Evolutionary conservation across 2,888 invertebrate species (phyloP).

Genomic region (Dromius quadrimaculatus): DNA sequence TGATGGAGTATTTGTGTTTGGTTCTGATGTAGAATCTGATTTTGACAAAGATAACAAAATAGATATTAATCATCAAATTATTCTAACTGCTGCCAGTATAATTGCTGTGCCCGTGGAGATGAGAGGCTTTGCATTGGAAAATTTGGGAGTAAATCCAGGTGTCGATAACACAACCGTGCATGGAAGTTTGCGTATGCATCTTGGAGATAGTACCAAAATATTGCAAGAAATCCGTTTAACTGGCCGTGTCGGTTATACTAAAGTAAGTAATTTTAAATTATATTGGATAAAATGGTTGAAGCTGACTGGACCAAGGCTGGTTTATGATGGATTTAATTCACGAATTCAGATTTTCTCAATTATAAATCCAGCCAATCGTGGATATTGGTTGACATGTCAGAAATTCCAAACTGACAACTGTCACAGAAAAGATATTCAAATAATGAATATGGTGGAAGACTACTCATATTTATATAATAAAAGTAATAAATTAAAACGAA

Average conservation of each 20-base stretch:
- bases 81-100: not conserved
- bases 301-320: too few species aligned
- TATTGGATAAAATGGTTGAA: too few species aligned
- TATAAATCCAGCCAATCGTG: too few species aligned
- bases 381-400: too few species aligned
- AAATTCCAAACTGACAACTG: too few species aligned
- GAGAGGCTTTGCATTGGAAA: not conserved
- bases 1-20: conserved; percentile 26
- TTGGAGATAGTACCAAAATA: conserved; percentile 2
- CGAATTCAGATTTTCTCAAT: too few species aligned
- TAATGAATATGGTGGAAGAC: too few species aligned
- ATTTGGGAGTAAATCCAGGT: not conserved
- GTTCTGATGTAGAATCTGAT: not conserved
- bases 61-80: not conserved
- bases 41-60: not conserved
- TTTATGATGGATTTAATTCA: too few species aligned
- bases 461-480: too few species aligned
- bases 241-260: conserved; percentile 23
- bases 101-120: conserved; percentile 9
- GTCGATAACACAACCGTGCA: not conserved
- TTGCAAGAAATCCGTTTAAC: conserved; percentile 10
- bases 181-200: not conserved
- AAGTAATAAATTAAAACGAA: too few species aligned
- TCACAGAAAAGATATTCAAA: too few species aligned
- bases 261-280: not conserved